Evolutionary conservation across 2,797 vertebrate species (phyloP), one percentile per base, ranked within the genome.

Genomic region (Melanotaenia trifasciata): DNA sequence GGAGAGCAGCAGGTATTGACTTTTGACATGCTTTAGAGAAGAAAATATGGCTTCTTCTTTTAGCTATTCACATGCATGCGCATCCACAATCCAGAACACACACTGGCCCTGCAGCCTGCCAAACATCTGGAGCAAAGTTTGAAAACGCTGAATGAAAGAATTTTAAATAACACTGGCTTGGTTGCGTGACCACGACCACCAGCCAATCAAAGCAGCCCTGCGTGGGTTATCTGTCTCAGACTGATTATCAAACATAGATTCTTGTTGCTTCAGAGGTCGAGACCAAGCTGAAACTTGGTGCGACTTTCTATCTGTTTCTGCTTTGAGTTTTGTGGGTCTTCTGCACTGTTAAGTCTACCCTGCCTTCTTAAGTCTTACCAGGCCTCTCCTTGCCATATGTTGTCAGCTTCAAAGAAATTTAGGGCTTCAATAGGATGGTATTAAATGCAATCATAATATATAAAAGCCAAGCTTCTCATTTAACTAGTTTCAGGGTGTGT

Each of bases 111-210:
- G 72, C 68, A 64, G 85, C 72, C 40, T 91, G 91, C 89, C 89
- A 93, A 91, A 95, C 94, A 94, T 94, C 93, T 95, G 94, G 92
- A 93, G 85, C 83, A 67, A 76, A 88, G 90, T 92, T 90, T 89
- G 82, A 92, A 93, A 88, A 86, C 61, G 79, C 91, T 90, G 90
- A 93, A 93, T 90, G 91, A 95, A 90, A 93, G 91, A 90, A 92
- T 90, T 86, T 92, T 91, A 91, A 93, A 91, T 93, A 93, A 93
- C 85, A 88, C 81, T 88, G 81, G 81, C 90, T 87, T 91, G 90
- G 83, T 92, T 92, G 84, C 83, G 79, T 69, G 90, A 90, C 85
- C 75, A 58, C 63, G 62, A 83, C 83, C 56, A 54, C 67, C 59
- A 68, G 90, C 94, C 94, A 94, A 91, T 89, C 91, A 86, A 89